A percentile compares a stretch with the other conserved stretches of the same genome.
Conservation (phyloP, 2,888 invertebrate species). For the Epirrhoe alternata region DNA sequence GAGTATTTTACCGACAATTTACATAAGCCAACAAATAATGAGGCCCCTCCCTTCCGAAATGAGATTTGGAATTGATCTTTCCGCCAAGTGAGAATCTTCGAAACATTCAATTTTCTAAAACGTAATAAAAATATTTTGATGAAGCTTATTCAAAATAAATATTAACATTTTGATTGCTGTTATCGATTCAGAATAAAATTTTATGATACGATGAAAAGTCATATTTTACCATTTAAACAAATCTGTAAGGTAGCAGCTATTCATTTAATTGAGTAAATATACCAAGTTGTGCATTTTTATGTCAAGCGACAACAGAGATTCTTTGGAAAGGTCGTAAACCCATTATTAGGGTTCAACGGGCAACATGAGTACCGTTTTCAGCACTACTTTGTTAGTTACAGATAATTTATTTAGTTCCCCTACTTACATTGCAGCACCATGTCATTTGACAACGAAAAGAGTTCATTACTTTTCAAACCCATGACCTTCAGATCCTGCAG, state of each 20-base stretch:
- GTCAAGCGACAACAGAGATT: no score
- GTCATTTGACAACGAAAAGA: no score
- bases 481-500: no score
- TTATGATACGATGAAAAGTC: not conserved
- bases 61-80: slow-evolving; percentile 53
- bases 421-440: no score
- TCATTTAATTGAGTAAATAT: no score
- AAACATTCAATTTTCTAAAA: slow-evolving; percentile 28
- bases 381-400: no score
- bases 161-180: slow-evolving; percentile 19
- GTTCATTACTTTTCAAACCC: no score
- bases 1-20: slow-evolving; percentile 70
- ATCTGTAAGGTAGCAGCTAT: not conserved
- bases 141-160: slow-evolving; percentile 11
- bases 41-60: slow-evolving; percentile 56
- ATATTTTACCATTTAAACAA: not conserved
- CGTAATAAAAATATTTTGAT: slow-evolving; percentile 21
- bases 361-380: no score
- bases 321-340: no score
- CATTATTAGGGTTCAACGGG: no score
- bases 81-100: slow-evolving; percentile 22
- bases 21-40: slow-evolving; percentile 69
- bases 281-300: no score
- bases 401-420: no score
- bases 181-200: not conserved